Evolutionary conservation across 2,797 vertebrate species (phyloP), one percentile per base, ranked within the genome.

Genomic region (Linurgus olivaceus): DNA sequence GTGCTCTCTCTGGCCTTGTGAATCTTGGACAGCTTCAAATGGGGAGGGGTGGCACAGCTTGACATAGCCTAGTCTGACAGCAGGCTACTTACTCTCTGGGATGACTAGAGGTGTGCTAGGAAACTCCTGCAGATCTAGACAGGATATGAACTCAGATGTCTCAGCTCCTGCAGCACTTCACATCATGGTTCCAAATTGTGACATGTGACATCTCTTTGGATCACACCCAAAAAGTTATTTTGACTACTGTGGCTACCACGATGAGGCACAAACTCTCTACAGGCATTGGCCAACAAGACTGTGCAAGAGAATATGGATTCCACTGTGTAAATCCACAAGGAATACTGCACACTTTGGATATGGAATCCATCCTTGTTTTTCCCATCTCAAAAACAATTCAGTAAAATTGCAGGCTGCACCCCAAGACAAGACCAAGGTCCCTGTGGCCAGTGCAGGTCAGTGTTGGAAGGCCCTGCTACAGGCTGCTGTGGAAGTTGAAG

Each of bases 171-270:
- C 18, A 65, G 31, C 11, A 6, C 38, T 54, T 74, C 38, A 54
- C 25, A n/a, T 28, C 17, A 9, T 0, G 1, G 48, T 18, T 73
- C 31, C 24, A 74, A 52, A 23, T 1, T 12, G n/a, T 2, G 8
- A 52, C 33, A 38, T 11, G 4, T 31, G 40, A 12, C 15, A 9
- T 2, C 26, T 45, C 45, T 54, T 54, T 72, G 65, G 17, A 72
- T 10, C 14, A 55, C 31, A 54, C 28, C 10, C 24, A 35, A 2
- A 14, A 66, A 52, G 12, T 16, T 31, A 63, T 72, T 83, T 58
- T 83, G 73, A 40, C 47, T 51, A 5, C 13, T 38, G 9, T 20
- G 40, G 37, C 52, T 71, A 57, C 38, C 25, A 24, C 8, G 10
- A 23, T 3, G 5, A 66, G 62, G n/a, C 48, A 72, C 44, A 50